Evolutionary conservation across 2,113 vertebrate species (phyloP).

Genomic region (Glaucomys volans): DNA sequence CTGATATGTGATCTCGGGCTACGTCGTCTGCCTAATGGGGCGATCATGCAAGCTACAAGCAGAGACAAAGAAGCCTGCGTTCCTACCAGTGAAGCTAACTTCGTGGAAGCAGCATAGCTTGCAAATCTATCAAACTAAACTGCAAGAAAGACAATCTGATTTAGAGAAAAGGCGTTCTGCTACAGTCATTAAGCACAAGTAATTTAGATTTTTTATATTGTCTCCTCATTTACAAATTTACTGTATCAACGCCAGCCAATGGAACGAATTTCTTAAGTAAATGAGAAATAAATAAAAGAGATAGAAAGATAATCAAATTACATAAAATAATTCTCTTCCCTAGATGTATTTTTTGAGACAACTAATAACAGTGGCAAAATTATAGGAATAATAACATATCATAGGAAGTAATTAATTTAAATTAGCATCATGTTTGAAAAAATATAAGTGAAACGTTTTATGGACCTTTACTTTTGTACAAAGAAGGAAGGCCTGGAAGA

Average conservation of each 20-base stretch:
- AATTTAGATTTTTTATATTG: constrained; percentile 93
- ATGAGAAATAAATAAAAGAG: constrained; percentile 96
- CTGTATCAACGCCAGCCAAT: constrained; percentile 94
- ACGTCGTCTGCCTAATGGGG: constrained; percentile 98
- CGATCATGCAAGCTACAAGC: constrained; percentile 96
- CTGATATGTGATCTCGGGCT: constrained; percentile 94
- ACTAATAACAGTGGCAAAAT: constrained; percentile 88
- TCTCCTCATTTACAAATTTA: constrained; percentile 93
- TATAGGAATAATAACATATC: constrained; percentile 88
- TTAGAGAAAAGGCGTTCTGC: constrained; percentile 93
- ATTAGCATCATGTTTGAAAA: constrained; percentile 87
- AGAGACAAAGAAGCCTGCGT: constrained; percentile 95
- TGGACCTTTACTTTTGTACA: constrained; percentile 78
- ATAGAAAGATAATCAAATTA: constrained; percentile 92
- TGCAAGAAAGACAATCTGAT: constrained; percentile 96
- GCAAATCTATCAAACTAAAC: constrained; percentile 94
- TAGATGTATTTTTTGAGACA: constrained; percentile 88
- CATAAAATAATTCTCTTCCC: constrained; percentile 90
- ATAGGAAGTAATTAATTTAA: constrained; percentile 90
- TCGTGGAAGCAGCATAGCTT: constrained; percentile 88
- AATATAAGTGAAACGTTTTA: constrained; percentile 81
- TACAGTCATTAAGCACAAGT: constrained; percentile 96
- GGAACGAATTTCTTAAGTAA: constrained; percentile 95
- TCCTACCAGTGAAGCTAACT: constrained; percentile 92
- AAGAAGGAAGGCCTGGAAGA: constrained; percentile 82